Evolutionary conservation across 2,888 invertebrate species (phyloP).

Genomic region (Plagiodera versicolora): DNA sequence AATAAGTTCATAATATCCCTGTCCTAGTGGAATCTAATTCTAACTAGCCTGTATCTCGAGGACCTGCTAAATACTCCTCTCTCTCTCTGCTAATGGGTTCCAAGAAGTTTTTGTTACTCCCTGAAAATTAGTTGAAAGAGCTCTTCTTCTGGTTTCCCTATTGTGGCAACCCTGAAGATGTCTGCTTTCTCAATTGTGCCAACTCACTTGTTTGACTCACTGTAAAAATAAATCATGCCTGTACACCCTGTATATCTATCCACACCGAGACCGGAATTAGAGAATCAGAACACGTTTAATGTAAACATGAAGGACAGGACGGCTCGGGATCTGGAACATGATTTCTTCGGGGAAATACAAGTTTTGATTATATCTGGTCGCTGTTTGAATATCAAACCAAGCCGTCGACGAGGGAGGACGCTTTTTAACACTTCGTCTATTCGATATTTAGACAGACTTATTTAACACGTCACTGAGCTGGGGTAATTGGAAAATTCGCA

Average conservation of each 20-base stretch:
- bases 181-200: too few relatives aligned
- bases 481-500: too few relatives aligned
- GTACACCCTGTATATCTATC: too few relatives aligned
- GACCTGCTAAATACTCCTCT: slow-evolving; percentile 22
- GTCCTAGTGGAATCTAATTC: too few relatives aligned
- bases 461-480: slow-evolving; percentile 33
- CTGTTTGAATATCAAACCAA: slow-evolving; percentile 47
- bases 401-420: slow-evolving; percentile 38
- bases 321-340: slow-evolving; percentile 36
- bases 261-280: slow-evolving; percentile 21
- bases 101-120: slow-evolving; percentile 18
- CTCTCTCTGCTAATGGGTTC: slow-evolving; percentile 23
- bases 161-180: too few relatives aligned
- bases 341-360: slow-evolving; percentile 56
- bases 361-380: slow-evolving; percentile 50
- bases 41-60: slow-evolving; percentile 7
- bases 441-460: slow-evolving; percentile 44
- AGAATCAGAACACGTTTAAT: slow-evolving; percentile 45
- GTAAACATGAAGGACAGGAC: slow-evolving; percentile 36
- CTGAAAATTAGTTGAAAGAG: slow-evolving; percentile 10
- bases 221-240: too few relatives aligned
- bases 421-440: slow-evolving; percentile 47
- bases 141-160: slow-evolving; percentile 8
- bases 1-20: too few relatives aligned
- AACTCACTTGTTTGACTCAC: too few relatives aligned